Evolutionary conservation across 2,888 invertebrate species (phyloP).

Genomic region (Geophilus truncorum): DNA sequence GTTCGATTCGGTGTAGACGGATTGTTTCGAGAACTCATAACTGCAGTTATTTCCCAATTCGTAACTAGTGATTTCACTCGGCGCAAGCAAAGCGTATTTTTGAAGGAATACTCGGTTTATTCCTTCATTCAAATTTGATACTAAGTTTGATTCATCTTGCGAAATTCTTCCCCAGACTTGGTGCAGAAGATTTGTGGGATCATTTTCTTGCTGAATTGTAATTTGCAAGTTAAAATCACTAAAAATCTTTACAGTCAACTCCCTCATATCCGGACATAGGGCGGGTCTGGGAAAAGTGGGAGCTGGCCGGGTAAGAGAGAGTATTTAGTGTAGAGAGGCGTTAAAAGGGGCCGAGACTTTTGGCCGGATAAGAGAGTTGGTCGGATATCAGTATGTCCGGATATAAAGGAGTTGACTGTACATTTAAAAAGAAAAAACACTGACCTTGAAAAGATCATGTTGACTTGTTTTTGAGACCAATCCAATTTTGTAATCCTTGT

Average conservation of each 20-base stretch:
- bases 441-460: not conserved
- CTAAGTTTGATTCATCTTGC: not conserved
- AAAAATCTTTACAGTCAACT: no score
- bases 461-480: not conserved
- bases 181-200: not conserved
- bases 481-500: slow-evolving; percentile 3
- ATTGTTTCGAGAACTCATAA: not conserved
- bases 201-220: not conserved
- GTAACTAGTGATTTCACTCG: not conserved
- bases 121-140: not conserved
- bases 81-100: not conserved
- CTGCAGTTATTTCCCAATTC: not conserved
- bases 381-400: no score
- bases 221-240: no score
- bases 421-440: no score
- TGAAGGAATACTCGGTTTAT: not conserved
- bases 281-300: no score
- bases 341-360: no score
- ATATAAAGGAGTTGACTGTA: no score
- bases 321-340: no score
- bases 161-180: not conserved
- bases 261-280: no score
- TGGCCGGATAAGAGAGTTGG: no score
- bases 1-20: not conserved
- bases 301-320: no score